Evolutionary conservation across 1,140 invertebrate species (phyloP), one percentile per base, ranked within the genome.

Genomic region (Samia ricini): DNA sequence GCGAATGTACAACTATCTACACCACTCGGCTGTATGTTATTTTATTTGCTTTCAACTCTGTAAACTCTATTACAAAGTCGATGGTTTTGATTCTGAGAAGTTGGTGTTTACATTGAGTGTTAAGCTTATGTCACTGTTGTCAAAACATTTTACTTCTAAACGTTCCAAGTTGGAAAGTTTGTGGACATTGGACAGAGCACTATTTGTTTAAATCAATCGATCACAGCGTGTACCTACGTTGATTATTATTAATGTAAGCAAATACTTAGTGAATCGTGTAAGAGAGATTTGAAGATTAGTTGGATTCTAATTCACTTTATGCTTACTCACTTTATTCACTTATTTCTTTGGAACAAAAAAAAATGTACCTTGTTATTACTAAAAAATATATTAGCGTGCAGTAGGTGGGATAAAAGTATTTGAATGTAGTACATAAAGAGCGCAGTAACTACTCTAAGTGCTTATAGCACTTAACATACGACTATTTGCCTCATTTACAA

Each of bases 31-130:
- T 60, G 72, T 76, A 71, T 88, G 78, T 88, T 88, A 86, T 88
- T 88, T 81, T 88, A 83, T 88, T 88, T 88, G 76, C 79, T 79
- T 70, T 77, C 70, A 80, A 79, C 83, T 86, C 78, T 75, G 81
- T 78, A 83, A 85, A 86, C 77, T 84, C 81, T 88, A 86, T 88
- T 82, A 82, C 77, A 69, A 73, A 72, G 66, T 77, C 81, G 82
- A 86, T 81, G 77, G 79, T 77, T 88, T 88, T 85, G 83, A 88
- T 88, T 86, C 83, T 72, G 62, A 81, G 83, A 85, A 88, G 58
- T 77, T 69, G 33, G 72, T 83, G 81, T 83, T 88, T 85, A 82
- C 76, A 83, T 85, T 83, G 65, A 76, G 71, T 74, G 78, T 77
- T 78, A 79, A 78, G 74, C 76, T 81, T 77, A 72, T 81, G 76